Evolutionary conservation across 2,888 invertebrate genomes (phyloP).

Genomic region (Brachylomia viminalis): DNA sequence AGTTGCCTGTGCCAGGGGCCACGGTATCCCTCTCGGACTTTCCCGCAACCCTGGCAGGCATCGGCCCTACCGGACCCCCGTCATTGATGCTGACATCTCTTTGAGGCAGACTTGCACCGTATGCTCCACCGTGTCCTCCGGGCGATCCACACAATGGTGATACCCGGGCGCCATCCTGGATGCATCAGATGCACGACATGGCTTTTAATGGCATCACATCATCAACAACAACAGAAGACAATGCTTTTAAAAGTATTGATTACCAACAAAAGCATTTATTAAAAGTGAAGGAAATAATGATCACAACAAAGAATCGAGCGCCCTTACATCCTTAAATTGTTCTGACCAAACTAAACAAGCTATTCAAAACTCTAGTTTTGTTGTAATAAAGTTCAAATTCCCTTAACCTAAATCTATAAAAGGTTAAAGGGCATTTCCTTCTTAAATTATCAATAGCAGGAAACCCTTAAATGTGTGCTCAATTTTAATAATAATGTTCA

Average conservation of each 20-base stretch:
- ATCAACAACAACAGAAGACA: background rate
- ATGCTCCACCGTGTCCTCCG: no score
- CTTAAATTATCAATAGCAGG: constrained; percentile 75
- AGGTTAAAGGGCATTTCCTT: constrained; percentile 67
- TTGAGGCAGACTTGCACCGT: no score
- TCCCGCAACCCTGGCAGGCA: no score
- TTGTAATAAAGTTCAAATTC: constrained; percentile 13
- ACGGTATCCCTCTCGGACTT: no score
- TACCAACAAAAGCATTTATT: background rate
- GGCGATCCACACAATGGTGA: no score
- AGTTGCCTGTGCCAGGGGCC: no score
- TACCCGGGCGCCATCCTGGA: background rate
- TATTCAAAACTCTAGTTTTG: background rate
- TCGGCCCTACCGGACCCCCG: no score
- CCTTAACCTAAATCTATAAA: constrained; percentile 1
- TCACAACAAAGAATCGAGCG: constrained; percentile 10
- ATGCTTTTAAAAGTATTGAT: background rate
- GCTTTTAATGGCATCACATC: background rate
- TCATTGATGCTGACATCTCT: no score
- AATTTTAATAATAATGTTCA: constrained; percentile 51
- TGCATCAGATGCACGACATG: background rate
- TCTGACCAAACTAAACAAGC: constrained; percentile 3
- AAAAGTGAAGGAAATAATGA: constrained; percentile 24
- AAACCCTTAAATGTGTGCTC: constrained; percentile 68
- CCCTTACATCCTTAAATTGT: background rate